phyloP scores from a whole-genome alignment of 2,113 vertebrate genomes.

The Megaceryle torquata region DNA sequence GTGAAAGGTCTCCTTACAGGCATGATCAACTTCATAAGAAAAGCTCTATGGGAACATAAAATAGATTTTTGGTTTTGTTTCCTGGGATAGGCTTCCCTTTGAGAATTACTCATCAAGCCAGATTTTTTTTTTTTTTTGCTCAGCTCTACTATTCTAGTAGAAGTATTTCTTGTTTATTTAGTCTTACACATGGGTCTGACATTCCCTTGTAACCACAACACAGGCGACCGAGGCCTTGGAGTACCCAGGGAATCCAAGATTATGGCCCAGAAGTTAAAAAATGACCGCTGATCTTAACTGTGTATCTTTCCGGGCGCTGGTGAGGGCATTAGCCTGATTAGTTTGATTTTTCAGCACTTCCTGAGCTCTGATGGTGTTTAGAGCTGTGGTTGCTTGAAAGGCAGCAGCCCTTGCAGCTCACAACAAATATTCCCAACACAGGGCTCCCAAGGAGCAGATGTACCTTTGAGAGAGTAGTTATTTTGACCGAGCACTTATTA shows the following conservation, averaged over 20 bases:
- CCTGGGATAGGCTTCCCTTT: not conserved
- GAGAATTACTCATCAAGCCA: conserved; percentile 4
- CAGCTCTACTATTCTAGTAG: not conserved
- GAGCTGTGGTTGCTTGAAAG: not conserved
- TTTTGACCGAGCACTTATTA: not conserved
- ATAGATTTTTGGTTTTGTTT: not conserved
- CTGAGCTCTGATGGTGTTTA: not conserved
- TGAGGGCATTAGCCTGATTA: not conserved
- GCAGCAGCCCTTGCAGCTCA: not conserved
- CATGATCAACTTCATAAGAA: not conserved
- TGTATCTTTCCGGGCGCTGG: not conserved
- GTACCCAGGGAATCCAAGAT: not conserved
- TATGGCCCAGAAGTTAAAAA: not conserved
- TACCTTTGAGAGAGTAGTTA: not conserved
- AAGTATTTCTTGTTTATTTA: conserved; percentile 51
- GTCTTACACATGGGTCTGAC: not conserved
- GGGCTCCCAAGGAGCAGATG: not conserved
- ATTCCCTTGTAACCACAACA: not conserved
- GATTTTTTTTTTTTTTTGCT: conserved; percentile 3
- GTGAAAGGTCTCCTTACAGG: not conserved
- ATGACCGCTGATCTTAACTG: not conserved
- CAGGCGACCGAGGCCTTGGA: not conserved
- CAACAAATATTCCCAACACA: not conserved
- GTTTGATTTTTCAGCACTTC: not conserved
- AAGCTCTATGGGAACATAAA: not conserved